A percentile compares a stretch with the other conserved stretches of the same genome.
These are phyloP conservation scores for Sepioteuthis lessoniana DNA, from an alignment of 2,888 invertebrate genomes.

Conservation along the genomic window DNA sequence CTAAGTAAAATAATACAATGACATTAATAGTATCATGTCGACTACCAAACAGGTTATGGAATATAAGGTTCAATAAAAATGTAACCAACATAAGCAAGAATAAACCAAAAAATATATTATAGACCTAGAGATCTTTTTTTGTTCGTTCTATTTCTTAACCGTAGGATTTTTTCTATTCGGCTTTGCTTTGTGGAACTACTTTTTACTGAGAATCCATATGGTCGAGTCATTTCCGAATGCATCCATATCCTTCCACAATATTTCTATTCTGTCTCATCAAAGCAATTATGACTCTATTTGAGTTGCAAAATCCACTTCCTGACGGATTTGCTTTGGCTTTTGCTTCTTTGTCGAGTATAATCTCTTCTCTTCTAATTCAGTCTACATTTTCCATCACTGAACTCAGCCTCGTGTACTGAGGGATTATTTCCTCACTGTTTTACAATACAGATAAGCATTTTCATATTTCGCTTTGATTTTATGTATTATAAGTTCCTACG, in stretches of 20 bases:
- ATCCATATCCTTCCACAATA: background rate
- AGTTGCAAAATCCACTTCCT: background rate
- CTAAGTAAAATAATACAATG: too few species aligned
- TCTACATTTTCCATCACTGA: background rate
- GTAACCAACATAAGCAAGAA: too few species aligned
- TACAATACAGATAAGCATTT: background rate
- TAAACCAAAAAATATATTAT: too few species aligned
- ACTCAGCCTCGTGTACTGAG: background rate
- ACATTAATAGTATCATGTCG: too few species aligned
- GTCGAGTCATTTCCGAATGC: background rate
- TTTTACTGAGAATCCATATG: background rate
- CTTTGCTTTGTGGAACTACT: background rate
- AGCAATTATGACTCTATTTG: background rate
- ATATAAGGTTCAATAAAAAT: too few species aligned
- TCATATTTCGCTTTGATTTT: background rate
- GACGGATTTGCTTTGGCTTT: background rate
- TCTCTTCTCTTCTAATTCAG: background rate
- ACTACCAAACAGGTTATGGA: too few species aligned
- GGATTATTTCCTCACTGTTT: background rate
- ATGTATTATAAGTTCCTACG: background rate
- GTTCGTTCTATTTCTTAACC: too few species aligned
- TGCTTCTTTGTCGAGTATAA: background rate
- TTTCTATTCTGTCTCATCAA: background rate
- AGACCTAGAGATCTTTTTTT: too few species aligned
- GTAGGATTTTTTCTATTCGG: too few species aligned